Conservation (phyloP, 2,888 invertebrate genomes). For the Hoplodrina ambigua region DNA sequence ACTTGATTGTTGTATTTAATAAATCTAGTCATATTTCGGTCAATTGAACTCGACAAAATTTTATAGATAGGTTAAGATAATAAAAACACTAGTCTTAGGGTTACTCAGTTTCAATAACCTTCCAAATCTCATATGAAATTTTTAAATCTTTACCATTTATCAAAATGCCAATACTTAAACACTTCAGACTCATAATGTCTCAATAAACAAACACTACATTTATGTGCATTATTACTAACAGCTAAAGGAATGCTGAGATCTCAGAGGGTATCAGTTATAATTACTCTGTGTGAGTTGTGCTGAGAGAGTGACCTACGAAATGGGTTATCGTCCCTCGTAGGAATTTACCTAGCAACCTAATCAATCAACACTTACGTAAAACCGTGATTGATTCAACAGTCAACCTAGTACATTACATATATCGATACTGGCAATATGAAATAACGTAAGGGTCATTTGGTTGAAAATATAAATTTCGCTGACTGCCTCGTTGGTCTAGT, state of each 20-base stretch:
- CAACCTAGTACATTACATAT: slow-evolving; percentile 1
- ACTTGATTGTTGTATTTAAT: too few relatives aligned
- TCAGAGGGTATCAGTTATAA: slow-evolving; percentile 39
- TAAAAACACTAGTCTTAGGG: too few relatives aligned
- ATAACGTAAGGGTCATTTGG: too few relatives aligned
- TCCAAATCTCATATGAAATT: too few relatives aligned
- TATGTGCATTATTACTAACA: slow-evolving; percentile 1
- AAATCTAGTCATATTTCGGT: too few relatives aligned
- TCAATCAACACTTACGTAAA: slow-evolving; percentile 51
- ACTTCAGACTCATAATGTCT: background rate
- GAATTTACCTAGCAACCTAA: slow-evolving; percentile 61
- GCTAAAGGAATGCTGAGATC: slow-evolving; percentile 34
- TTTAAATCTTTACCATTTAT: too few relatives aligned
- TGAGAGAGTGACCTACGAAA: slow-evolving; percentile 59
- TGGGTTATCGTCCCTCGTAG: slow-evolving; percentile 47
- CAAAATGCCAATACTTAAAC: background rate
- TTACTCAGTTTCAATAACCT: too few relatives aligned
- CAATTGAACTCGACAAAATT: too few relatives aligned
- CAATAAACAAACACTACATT: slow-evolving; percentile 3
- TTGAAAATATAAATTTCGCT: too few relatives aligned
- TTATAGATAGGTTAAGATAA: too few relatives aligned
- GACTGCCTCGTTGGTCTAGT: too few relatives aligned
- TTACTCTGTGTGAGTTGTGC: slow-evolving; percentile 48
- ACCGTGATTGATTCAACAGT: slow-evolving; percentile 29
- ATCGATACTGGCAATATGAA: too few relatives aligned